Percentiles rank a stretch among this genome's conserved stretches.
phyloP scores from a whole-genome alignment of 1,140 invertebrate species.

The Trachymyrmex septentrionalis region DNA sequence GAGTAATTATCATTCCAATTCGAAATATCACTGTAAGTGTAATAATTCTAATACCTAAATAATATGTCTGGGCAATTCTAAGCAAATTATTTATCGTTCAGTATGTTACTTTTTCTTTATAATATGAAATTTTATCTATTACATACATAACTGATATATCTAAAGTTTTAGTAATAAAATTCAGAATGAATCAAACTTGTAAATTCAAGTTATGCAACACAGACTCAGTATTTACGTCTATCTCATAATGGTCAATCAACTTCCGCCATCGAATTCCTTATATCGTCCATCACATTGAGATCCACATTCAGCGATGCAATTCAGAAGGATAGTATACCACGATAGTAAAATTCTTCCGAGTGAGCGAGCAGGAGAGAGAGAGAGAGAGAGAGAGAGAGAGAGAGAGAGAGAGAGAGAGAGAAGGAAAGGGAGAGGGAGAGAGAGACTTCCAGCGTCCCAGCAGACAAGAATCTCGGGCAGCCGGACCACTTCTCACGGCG shows the following conservation, averaged over 20 bases:
- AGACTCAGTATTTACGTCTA: background rate
- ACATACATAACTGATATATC: background rate
- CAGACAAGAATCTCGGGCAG: constrained; percentile 78
- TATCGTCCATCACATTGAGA: background rate
- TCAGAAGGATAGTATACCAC: constrained; percentile 29
- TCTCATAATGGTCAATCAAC: constrained; percentile 20
- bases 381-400: constrained; percentile 29
- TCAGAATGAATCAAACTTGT: background rate
- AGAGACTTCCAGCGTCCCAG: constrained; percentile 51
- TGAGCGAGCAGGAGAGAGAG: constrained; percentile 17
- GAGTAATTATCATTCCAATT: background rate
- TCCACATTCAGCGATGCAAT: background rate
- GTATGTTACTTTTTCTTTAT: background rate
- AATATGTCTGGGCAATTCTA: background rate
- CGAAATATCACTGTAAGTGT: background rate
- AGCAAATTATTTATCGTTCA: background rate
- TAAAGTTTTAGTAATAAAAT: background rate
- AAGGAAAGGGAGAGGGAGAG: constrained; percentile 18
- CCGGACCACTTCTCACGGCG: constrained; percentile 77
- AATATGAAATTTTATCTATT: background rate
- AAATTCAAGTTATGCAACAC: background rate
- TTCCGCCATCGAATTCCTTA: constrained; percentile 38
- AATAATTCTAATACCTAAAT: background rate
- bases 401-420: constrained; percentile 17
- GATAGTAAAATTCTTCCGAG: constrained; percentile 71